Evolutionary conservation across 2,888 invertebrate species (phyloP).

Genomic region (Agonum fuliginosum): DNA sequence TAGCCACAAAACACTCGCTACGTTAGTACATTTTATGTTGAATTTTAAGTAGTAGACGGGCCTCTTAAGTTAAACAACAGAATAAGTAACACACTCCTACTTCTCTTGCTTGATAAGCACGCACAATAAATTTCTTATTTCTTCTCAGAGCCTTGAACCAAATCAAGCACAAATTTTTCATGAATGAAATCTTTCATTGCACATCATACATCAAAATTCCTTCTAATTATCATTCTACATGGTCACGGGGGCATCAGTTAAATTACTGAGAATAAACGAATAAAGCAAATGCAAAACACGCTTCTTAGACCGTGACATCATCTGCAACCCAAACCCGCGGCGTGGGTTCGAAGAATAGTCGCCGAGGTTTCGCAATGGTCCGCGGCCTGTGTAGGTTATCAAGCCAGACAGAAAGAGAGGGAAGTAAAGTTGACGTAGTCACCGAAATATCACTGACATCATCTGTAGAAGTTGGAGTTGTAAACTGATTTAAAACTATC

Average conservation of each 20-base stretch:
- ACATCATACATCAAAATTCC: constrained; percentile 15
- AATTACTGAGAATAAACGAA: background rate
- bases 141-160: constrained; percentile 20
- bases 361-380: constrained; percentile 37
- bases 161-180: constrained; percentile 10
- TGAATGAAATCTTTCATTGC: constrained; percentile 21
- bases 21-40: no score
- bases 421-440: constrained; percentile 35
- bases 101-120: no score
- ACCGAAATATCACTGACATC: constrained; percentile 55
- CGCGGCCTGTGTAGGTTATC: constrained; percentile 46
- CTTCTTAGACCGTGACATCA: constrained; percentile 30
- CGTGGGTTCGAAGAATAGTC: constrained; percentile 40
- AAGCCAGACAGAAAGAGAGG: background rate
- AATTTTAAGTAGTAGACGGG: no score
- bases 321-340: background rate
- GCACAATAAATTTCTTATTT: no score
- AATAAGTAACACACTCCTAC: no score
- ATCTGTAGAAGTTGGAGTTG: background rate
- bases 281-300: background rate
- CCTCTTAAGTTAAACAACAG: no score
- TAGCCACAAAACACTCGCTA: no score
- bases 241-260: background rate
- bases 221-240: constrained; percentile 10
- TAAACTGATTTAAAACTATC: background rate